Evolutionary conservation across 2,888 invertebrate genomes (phyloP), one percentile per base, ranked within the genome.

Genomic region (Apotomis capreana): DNA sequence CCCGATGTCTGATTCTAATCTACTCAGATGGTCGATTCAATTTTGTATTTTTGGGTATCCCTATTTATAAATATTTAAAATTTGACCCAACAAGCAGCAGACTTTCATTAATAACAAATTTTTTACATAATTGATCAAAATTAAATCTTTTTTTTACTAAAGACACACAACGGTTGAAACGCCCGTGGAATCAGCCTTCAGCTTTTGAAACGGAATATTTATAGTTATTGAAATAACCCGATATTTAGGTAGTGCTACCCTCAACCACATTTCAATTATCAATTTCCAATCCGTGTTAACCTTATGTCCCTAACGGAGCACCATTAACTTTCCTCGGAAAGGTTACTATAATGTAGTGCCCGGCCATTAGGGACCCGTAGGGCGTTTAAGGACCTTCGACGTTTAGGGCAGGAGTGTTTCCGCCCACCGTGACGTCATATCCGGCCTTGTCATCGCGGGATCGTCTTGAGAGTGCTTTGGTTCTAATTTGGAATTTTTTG

Each of bases 281-380:
- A n/a, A 44, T 65, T 57, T 65, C 65, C 55, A 69, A 65, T 70
- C 70, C 73, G 46, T 40, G 60, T 57, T 52, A 57, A 51, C 63
- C 44, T 37, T 75, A 57, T 74, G 82, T 83, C 84, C 82, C 80
- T 82, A 78, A 74, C 73, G 70, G 75, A 81, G 80, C 78, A 81
- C 88, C 87, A 90, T 91, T 91, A 88, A 88, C 85, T 84, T 79
- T 80, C 73, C 79, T 78, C 81, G 82, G 74, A 83, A 87, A 87
- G 85, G 85, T 86, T 85, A 84, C 81, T 84, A 81, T 90, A 89
- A 90, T 87, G 85, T 84, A 79, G 83, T 84, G 83, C 78, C 81
- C 83, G 79, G 85, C 87, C 88, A 91, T 91, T 89, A 89, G 84
- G 88, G 86, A 83, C 89, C 87, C 83, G 79, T 81, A 80, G 84